A percentile compares a stretch with the other conserved stretches of the same genome.
These are phyloP conservation scores for Trachelus stipa DNA, from an alignment of 2,888 invertebrate species.

Conservation along the genomic window DNA sequence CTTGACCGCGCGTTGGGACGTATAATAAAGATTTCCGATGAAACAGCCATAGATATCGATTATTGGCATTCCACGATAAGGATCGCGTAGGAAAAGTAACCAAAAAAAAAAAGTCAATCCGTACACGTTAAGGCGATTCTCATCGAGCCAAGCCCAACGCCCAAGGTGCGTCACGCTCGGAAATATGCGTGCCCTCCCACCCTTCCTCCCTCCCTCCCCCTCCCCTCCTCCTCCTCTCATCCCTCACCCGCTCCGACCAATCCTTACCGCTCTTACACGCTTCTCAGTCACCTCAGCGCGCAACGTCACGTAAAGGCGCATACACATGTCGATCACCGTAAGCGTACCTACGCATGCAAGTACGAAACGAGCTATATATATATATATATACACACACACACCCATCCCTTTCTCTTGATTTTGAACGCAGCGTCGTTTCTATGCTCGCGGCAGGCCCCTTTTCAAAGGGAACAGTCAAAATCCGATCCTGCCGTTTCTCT, in stretches of 20 bases:
- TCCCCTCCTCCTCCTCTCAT: conserved; percentile 12
- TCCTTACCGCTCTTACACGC: neutral
- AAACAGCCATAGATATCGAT: neutral
- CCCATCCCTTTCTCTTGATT: neutral
- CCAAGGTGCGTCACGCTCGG: conserved; percentile 57
- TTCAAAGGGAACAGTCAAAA: neutral
- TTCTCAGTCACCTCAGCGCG: conserved; percentile 1
- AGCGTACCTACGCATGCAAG: neutral
- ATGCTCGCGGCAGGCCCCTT: neutral
- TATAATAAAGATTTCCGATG: neutral
- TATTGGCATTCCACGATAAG: neutral
- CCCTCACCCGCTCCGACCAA: neutral
- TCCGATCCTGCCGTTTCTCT: neutral
- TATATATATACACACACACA: too few relatives aligned
- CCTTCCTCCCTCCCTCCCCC: conserved; percentile 21
- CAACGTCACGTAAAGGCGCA: neutral
- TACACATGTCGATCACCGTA: neutral
- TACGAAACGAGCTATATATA: neutral
- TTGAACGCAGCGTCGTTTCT: neutral
- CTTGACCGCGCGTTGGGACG: fast-evolving
- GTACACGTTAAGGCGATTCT: conserved; percentile 2
- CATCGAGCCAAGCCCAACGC: conserved; percentile 48
- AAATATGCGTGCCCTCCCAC: conserved; percentile 46
- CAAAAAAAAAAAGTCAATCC: neutral
- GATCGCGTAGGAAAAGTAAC: neutral